Evolutionary conservation across 2,797 vertebrate species (phyloP), one percentile per base, ranked within the genome.

Genomic region (Rallus crepitans): DNA sequence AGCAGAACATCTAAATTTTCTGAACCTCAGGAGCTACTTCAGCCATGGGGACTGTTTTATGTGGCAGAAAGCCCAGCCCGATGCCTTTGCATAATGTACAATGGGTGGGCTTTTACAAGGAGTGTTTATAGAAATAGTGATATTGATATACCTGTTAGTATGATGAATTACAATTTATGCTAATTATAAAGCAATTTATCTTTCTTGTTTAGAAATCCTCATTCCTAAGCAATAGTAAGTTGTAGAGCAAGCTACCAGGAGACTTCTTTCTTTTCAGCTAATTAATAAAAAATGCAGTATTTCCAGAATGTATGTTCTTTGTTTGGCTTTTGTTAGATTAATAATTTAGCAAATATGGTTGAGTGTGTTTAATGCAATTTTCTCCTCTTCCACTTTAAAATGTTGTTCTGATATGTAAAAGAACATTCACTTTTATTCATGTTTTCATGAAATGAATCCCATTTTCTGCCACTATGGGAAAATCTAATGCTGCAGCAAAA

Each of bases 161-260:
- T 84, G 80, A 75, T 95, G 83, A 87, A 94, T 97, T 90, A 61
- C 37, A 91, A 95, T 66, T 81, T 93, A 55, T 60, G 64, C 45
- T 96, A 96, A 96, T 91, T 96, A 68, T 63, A 73, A 95, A 84
- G 19, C 30, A 95, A 94, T 97, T 94, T 95, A 61, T 95, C 90
- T 93, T 80, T 92, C 55, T 89, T 88, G 84, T 90, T 81, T 90
- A 64, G 93, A 93, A 73, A 90, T 82, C 33, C 61, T 91, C 7
- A 50, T 89, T 94, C 35, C 60, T 91, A 86, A 95, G 63, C 30
- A 94, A 57, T 92, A 84, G 40, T 50, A 48, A 63, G 50, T 84
- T 40, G 78, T 91, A 37, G 59, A 95, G 57, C 55, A 95, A 93
- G 48, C 65, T 95, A 88, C 52, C 25, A 60, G 60, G 73, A 85